Conservation (phyloP, 1,140 invertebrate species). For the Drosophila tropicalis region DNA sequence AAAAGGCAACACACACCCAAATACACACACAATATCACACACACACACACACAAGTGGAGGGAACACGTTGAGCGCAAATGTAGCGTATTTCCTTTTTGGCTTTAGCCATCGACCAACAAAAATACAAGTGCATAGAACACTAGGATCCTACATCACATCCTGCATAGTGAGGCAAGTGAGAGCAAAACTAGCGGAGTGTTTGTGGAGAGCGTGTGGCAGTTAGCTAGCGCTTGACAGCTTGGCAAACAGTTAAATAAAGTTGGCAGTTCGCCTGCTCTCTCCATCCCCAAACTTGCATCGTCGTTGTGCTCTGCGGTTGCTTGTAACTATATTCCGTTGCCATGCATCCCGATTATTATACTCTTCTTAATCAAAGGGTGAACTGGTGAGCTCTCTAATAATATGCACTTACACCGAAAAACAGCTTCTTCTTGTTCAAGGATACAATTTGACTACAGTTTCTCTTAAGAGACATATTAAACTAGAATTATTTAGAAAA, state of each 20-base stretch:
- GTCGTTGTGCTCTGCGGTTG: conserved; percentile 19
- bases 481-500: background rate
- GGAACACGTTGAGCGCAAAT: conserved; percentile 71
- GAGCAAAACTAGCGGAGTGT: conserved; percentile 30
- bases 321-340: background rate
- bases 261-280: conserved; percentile 49
- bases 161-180: background rate
- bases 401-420: background rate
- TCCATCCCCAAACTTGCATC: background rate
- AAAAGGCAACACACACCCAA: conserved; percentile 54
- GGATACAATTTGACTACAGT: too few relatives aligned
- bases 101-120: conserved; percentile 42
- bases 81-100: conserved; percentile 75
- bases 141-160: conserved; percentile 16
- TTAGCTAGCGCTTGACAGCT: conserved; percentile 79
- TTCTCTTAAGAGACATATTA: too few relatives aligned
- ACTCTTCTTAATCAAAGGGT: conserved; percentile 24
- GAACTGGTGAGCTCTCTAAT: background rate
- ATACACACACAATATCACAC: conserved; percentile 33
- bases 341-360: conserved; percentile 45
- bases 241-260: conserved; percentile 80
- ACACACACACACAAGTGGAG: conserved; percentile 16
- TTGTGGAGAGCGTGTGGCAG: conserved; percentile 48
- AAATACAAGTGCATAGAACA: conserved; percentile 19
- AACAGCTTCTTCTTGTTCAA: too few relatives aligned